Base-by-base conservation (phyloP, 2,797 vertebrate genomes). In the Gymnocypris eckloni region DNA sequence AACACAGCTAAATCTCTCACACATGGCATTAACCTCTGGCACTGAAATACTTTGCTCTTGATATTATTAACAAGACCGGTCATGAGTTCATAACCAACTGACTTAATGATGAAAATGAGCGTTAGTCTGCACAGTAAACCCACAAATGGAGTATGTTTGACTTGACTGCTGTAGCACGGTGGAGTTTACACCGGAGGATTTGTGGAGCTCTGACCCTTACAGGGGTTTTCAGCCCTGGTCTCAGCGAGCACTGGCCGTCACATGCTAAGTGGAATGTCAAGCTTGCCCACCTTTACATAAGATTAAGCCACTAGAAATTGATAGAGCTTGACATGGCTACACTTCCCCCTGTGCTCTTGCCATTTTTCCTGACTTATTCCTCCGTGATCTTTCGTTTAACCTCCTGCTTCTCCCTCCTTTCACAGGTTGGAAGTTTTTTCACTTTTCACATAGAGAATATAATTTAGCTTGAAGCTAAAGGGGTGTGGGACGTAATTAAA, bases 161-260 rank as follows among this genome's bases (percentile, higher is more conserved):
- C 93, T 93, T 94, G 94, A 94, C 94, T 94, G 92, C 89, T 91
- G 94, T 93, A 91, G 94, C 94, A 94, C 91, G 91, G 90, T 91
- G 92, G 92, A 93, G 95, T 95, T 95, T 95, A 96, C 93, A 93
- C 94, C 93, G 92, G 92, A 92, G 93, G 94, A 93, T 93, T 91
- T 94, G 93, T 94, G 92, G 92, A 93, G 94, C 93, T 92, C 88
- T 95, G 94, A 95, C 93, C 94, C 81, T 66, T 78, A 18, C n/a
- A 50, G 43, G 66, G 69, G 69, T 61, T 81, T 69, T 83, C 22
- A 52, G 59, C 67, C 50, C 73, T 52, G 67, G 73, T 85, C 43
- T 88, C 41, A 41, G 72, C 69, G 54, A 75, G 61, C n/a, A 48
- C 56, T 86, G 77, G 56, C 50, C 33, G 54, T 86, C 87, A 86